A percentile compares a stretch with the other conserved stretches of the same genome.
Evolutionary conservation across 2,797 vertebrate genomes (phyloP).

Genomic region (Pangasius sanitwongsei): DNA sequence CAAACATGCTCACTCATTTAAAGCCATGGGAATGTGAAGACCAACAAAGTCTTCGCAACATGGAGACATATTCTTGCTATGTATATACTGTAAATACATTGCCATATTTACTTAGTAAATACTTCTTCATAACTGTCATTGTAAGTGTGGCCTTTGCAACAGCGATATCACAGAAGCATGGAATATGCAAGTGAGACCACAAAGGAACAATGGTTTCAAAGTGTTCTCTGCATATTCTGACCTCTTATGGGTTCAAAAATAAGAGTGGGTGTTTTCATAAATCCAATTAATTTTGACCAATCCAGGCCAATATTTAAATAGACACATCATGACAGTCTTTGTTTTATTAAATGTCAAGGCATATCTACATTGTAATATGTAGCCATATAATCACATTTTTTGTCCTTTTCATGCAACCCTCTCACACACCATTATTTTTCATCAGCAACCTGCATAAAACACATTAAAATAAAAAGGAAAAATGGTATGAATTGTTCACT

Average conservation of each 20-base stretch:
- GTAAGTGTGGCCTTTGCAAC: background rate
- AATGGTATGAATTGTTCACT: background rate
- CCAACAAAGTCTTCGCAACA: background rate
- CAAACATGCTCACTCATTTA: conserved; percentile 3
- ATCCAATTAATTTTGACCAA: background rate
- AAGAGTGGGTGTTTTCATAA: background rate
- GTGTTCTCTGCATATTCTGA: background rate
- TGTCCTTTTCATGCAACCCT: background rate
- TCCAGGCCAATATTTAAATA: background rate
- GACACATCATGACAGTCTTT: background rate
- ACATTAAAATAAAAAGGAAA: background rate
- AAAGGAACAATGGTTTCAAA: background rate
- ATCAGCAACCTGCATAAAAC: background rate
- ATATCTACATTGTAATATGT: background rate
- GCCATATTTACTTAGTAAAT: background rate
- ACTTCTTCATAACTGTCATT: background rate
- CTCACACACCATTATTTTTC: background rate
- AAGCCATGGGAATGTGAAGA: background rate
- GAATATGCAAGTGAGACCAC: background rate
- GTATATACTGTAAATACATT: background rate
- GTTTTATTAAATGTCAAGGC: background rate
- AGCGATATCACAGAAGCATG: background rate
- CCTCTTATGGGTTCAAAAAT: background rate
- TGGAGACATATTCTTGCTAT: background rate
- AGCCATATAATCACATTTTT: background rate